A percentile compares a stretch with the other conserved stretches of the same genome.
phyloP scores from a whole-genome alignment of 2,888 invertebrate species.

The Myathropa florea region DNA sequence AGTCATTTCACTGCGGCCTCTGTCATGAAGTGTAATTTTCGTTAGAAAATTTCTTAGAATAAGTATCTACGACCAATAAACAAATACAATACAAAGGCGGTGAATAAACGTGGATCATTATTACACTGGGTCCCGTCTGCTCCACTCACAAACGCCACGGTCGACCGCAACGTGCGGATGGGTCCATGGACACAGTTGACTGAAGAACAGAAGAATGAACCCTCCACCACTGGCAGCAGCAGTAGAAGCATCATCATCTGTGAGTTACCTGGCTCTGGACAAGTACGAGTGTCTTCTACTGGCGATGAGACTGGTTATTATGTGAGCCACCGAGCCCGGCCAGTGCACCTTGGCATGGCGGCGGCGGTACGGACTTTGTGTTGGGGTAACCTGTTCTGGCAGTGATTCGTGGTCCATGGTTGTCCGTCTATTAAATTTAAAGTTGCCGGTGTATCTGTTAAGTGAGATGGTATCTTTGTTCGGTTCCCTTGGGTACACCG shows the following conservation, averaged over 20 bases:
- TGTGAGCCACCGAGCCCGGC: conserved; percentile 49
- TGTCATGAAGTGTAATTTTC: conserved; percentile 32
- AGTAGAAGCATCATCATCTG: background rate
- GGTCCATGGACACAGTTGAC: background rate
- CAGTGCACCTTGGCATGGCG: conserved; percentile 30
- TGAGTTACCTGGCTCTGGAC: background rate
- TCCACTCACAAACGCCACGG: conserved; percentile 15
- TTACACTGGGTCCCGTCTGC: conserved; percentile 40
- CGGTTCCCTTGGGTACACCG: conserved; percentile 30
- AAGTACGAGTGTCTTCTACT: background rate
- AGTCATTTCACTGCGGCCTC: background rate
- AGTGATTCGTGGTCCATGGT: conserved; percentile 2
- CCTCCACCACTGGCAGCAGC: background rate
- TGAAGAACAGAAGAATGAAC: background rate
- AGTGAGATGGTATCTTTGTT: conserved; percentile 64
- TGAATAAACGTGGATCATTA: conserved; percentile 34
- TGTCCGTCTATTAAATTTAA: conserved; percentile 58
- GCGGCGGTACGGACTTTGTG: conserved; percentile 1
- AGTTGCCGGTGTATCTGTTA: conserved; percentile 64
- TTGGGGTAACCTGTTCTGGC: conserved; percentile 23
- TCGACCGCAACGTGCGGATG: background rate
- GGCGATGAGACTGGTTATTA: conserved; percentile 41
- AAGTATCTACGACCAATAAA: conserved; percentile 48
- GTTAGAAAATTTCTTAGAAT: conserved; percentile 46
- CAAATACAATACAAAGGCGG: no score